These are phyloP conservation scores for Palloptera scutellata DNA, from an alignment of 2,888 invertebrate genomes.

Conservation along the genomic window DNA sequence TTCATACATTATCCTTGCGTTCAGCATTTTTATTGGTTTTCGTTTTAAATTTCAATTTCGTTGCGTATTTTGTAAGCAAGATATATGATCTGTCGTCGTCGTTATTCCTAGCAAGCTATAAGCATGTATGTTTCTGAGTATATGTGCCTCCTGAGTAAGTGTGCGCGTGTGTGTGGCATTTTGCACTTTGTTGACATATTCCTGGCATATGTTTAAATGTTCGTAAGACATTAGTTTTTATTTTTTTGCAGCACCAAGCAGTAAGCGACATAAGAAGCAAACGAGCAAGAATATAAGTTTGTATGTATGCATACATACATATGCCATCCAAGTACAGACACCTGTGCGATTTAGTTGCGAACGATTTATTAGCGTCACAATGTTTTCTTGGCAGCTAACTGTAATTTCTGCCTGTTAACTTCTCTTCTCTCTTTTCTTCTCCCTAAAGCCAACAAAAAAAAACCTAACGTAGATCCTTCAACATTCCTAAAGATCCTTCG, in stretches of 20 bases:
- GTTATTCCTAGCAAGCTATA: constrained; percentile 9
- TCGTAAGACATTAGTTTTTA: constrained; percentile 11
- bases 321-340: constrained; percentile 26
- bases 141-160: neutral
- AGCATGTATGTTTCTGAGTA: neutral
- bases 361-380: constrained; percentile 56
- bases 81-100: constrained; percentile 30
- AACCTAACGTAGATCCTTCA: neutral
- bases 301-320: neutral
- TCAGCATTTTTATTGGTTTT: constrained; percentile 55
- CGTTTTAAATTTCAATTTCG: constrained; percentile 59
- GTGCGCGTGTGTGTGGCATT: neutral
- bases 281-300: too few species aligned
- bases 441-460: neutral
- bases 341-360: constrained; percentile 42
- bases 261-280: neutral
- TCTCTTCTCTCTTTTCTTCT: neutral
- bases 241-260: constrained; percentile 1
- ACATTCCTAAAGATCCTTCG: too few species aligned
- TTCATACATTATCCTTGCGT: constrained; percentile 5
- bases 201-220: constrained; percentile 31
- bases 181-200: constrained; percentile 25
- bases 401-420: neutral
- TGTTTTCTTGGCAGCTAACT: too few species aligned
- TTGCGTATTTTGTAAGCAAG: constrained; percentile 44